Conservation (phyloP, 1,140 invertebrate genomes). For the Trachymyrmex cornetzi region DNA sequence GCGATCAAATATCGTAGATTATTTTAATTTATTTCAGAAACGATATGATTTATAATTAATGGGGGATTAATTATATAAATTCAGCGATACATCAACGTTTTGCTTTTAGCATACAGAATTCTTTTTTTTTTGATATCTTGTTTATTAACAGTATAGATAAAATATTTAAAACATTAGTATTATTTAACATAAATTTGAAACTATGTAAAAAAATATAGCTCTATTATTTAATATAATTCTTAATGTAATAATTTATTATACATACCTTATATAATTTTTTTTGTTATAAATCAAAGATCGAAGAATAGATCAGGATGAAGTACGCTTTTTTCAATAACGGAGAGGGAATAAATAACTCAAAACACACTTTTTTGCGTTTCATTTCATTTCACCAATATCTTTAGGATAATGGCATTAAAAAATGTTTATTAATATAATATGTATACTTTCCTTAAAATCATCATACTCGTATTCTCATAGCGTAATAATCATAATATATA, state of each 20-base stretch:
- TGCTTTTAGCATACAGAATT: background rate
- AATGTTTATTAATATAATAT: conserved; percentile 87
- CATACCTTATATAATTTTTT: background rate
- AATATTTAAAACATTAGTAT: background rate
- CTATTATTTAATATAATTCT: background rate
- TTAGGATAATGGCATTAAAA: conserved; percentile 85
- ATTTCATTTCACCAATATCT: conserved; percentile 85
- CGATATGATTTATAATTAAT: conserved; percentile 64
- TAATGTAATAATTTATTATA: conserved; percentile 9
- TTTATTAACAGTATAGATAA: background rate
- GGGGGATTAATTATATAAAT: conserved; percentile 54
- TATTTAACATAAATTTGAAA: background rate
- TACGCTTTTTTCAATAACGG: background rate
- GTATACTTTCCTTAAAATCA: conserved; percentile 87
- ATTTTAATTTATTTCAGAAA: conserved; percentile 64
- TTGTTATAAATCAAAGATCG: background rate
- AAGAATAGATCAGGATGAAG: background rate
- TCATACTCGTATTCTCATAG: conserved; percentile 86
- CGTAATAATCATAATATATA: conserved; percentile 84
- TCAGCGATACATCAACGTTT: background rate
- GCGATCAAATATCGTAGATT: conserved; percentile 44
- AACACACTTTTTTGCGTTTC: conserved; percentile 74
- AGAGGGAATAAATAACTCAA: conserved; percentile 48
- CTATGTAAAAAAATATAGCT: background rate
- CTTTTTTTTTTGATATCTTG: background rate